Base-by-base conservation (phyloP, 2,113 vertebrate species). In the Hippocampus abdominalis region DNA sequence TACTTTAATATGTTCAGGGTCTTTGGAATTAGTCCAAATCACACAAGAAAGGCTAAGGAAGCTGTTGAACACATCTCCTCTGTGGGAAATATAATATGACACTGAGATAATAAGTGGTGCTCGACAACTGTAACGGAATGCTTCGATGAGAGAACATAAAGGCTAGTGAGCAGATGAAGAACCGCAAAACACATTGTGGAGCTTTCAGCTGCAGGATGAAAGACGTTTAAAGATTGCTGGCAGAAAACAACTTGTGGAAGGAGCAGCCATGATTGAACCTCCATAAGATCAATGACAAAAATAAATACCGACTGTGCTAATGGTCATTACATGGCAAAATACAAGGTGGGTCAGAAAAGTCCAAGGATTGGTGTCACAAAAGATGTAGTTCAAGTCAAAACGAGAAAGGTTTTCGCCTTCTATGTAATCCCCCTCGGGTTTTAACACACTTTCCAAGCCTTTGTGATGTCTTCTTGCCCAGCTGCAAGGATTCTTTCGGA, bases 1-100 rank as follows among this genome's bases (percentile, higher is more conserved):
- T 83, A 78, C 79, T 82, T 80, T 70, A 77, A 70, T 80, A 66
- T 88, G 72, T 81, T 88, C 78, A 74, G 83, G 74, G 79, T 77
- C 81, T 86, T 88, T 88, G 88, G 88, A 91, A 72, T 36, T 46
- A 59, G 25, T 89, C 87, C 89, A 93, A 86, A 82, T 81, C 84
- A 88, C 77, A 91, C 68, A 82, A 78, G 71, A 81, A 71, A 82
- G 74, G 57, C 73, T 72, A 82, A 77, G 72, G 57, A 76, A 87
- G 69, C 80, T 81, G 77, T 64, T 77, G 83, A 75, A 85, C 73
- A 82, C 78, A 70, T 79, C 79, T 68, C 63, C 27, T 59, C 77
- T 86, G 86, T 82, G 85, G 81, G 85, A 86, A 88, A 89, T 81
- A 80, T 82, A 85, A 86, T 73, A 82, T 63, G 82, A 85, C 77